Conservation (phyloP, 1,140 invertebrate genomes). For the Drosophila nigrodunni region DNA sequence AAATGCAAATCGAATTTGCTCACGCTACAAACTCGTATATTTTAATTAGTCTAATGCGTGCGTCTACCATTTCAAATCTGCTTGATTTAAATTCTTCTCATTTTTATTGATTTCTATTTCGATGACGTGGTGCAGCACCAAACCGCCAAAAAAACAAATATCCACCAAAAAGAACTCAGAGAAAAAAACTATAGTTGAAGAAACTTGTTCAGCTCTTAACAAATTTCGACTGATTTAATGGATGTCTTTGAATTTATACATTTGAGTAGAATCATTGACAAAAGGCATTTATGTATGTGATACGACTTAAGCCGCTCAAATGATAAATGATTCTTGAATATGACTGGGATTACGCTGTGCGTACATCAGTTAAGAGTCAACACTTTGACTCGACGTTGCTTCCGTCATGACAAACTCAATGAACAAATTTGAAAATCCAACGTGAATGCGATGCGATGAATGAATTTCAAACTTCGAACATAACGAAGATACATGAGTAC, state of each 20-base stretch:
- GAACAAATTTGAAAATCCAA: slow-evolving; percentile 8
- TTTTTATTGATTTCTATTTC: slow-evolving; percentile 72
- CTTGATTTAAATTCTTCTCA: slow-evolving; percentile 32
- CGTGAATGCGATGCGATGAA: slow-evolving; percentile 23
- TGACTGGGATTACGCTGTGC: slow-evolving; percentile 68
- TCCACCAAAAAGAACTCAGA: no score
- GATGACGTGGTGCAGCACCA: slow-evolving; percentile 43
- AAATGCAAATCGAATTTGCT: slow-evolving; percentile 74
- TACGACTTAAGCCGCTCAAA: slow-evolving; percentile 53
- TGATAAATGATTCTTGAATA: slow-evolving; percentile 77
- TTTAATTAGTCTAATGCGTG: slow-evolving; percentile 74
- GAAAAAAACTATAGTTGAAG: no score
- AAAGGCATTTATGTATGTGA: slow-evolving; percentile 43
- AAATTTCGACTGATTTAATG: no score
- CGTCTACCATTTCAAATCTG: slow-evolving; percentile 42
- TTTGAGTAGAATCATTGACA: slow-evolving; percentile 51
- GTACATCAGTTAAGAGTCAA: slow-evolving; percentile 72
- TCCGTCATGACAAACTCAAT: slow-evolving; percentile 61
- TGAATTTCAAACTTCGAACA: slow-evolving; percentile 18
- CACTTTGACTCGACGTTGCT: slow-evolving; percentile 54
- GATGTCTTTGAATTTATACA: slow-evolving; percentile 36
- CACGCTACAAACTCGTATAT: slow-evolving; percentile 58
- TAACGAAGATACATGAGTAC: slow-evolving; percentile 10
- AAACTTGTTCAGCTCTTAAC: slow-evolving; percentile 1
- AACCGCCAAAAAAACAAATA: not conserved